These are phyloP conservation scores for Apamea monoglypha DNA, from an alignment of 2,888 invertebrate genomes.

Conservation along the genomic window DNA sequence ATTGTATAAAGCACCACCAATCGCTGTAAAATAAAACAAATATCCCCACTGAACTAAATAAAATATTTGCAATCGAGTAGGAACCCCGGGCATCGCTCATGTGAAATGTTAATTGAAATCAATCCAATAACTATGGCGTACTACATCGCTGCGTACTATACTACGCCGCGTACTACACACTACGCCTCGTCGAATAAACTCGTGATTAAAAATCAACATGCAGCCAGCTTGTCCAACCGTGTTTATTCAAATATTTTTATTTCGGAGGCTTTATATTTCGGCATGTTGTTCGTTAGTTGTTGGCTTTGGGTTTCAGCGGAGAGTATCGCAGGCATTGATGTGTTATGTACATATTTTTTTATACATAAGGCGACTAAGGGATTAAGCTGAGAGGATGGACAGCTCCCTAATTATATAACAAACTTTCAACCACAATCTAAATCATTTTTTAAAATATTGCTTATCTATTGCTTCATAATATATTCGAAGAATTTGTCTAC, in stretches of 20 bases:
- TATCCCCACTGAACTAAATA: slow-evolving; percentile 3
- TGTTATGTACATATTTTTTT: too few species aligned
- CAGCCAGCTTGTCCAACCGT: slow-evolving; percentile 21
- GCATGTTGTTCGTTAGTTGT: not conserved
- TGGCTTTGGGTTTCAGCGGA: not conserved
- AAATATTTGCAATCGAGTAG: slow-evolving; percentile 43
- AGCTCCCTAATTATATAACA: too few species aligned
- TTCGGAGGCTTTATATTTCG: not conserved
- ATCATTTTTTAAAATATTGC: too few species aligned
- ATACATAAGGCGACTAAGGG: too few species aligned
- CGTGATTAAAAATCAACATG: slow-evolving; percentile 48
- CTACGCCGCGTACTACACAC: not conserved
- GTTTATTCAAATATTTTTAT: slow-evolving; percentile 45
- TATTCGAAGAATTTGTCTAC: too few species aligned
- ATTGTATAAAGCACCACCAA: not conserved
- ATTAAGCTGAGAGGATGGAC: too few species aligned
- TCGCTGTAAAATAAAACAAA: slow-evolving; percentile 4
- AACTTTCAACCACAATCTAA: too few species aligned
- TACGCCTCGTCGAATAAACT: slow-evolving; percentile 24
- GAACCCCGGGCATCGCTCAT: not conserved
- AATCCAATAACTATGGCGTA: slow-evolving; percentile 32
- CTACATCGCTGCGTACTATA: not conserved
- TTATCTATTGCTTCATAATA: too few species aligned
- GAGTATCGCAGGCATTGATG: not conserved
- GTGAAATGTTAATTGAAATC: slow-evolving; percentile 38